Evolutionary conservation across 2,113 vertebrate species (phyloP).

Genomic region (Xiphias gladius): DNA sequence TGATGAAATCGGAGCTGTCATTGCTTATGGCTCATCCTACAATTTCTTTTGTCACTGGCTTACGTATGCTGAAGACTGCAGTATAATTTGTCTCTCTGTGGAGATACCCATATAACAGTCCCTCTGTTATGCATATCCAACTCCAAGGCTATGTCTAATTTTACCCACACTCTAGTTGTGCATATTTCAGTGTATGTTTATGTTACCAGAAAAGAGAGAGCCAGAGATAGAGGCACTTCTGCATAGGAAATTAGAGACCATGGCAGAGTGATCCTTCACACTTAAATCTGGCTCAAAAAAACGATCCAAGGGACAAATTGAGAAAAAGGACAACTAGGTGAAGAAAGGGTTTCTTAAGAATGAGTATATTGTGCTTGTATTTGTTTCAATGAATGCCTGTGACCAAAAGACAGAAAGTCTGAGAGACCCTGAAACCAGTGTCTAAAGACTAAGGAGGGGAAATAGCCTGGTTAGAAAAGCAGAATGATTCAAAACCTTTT

Average conservation of each 20-base stretch:
- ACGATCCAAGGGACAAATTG: neutral
- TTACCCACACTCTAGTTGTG: neutral
- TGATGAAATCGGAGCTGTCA: neutral
- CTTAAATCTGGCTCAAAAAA: neutral
- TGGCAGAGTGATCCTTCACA: neutral
- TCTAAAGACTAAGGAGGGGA: slow-evolving; percentile 15
- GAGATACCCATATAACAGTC: slow-evolving; percentile 1
- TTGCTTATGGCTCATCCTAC: slow-evolving; percentile 7
- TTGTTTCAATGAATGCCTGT: slow-evolving; percentile 25
- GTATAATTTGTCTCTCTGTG: slow-evolving; percentile 32
- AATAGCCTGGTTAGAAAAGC: slow-evolving; percentile 23
- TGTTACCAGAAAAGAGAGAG: neutral
- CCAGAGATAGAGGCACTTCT: neutral
- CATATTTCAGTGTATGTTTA: neutral
- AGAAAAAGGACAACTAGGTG: neutral
- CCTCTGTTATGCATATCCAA: neutral
- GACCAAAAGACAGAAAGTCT: neutral
- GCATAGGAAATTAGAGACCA: slow-evolving; percentile 11
- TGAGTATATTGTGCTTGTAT: neutral
- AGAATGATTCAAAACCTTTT: slow-evolving; percentile 14
- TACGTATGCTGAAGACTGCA: slow-evolving; percentile 6
- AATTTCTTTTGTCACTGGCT: slow-evolving; percentile 9
- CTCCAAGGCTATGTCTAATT: neutral
- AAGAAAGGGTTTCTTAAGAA: neutral
- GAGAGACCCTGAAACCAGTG: slow-evolving; percentile 5